Conservation (phyloP, 2,888 invertebrate genomes). For the Iphiclides podalirius region DNA sequence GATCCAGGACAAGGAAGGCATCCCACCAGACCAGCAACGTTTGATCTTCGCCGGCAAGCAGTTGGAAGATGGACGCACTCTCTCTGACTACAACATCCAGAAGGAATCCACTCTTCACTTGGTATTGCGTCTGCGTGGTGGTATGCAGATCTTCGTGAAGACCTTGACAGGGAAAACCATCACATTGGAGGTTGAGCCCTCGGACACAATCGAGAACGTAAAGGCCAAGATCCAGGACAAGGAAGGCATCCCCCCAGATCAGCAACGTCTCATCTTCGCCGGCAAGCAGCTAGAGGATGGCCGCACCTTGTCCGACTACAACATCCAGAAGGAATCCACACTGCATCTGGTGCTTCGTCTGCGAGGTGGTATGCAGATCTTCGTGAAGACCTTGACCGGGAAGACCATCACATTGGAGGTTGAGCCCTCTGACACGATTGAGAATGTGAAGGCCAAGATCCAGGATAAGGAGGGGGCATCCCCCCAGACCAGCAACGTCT, state of each 20-base stretch:
- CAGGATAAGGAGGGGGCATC: slow-evolving; percentile 20
- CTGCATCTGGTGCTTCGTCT: background rate
- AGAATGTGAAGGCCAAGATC: slow-evolving; percentile 23
- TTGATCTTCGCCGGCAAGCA: slow-evolving; percentile 22
- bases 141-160: slow-evolving; percentile 52
- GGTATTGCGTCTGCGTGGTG: slow-evolving; percentile 5
- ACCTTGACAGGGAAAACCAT: slow-evolving; percentile 49
- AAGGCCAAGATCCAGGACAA: slow-evolving; percentile 23
- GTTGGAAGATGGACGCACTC: slow-evolving; percentile 82
- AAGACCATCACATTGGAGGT: slow-evolving; percentile 46
- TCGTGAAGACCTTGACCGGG: slow-evolving; percentile 47
- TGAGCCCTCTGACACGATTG: slow-evolving; percentile 16
- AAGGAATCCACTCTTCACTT: slow-evolving; percentile 3
- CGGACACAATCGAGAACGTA: slow-evolving; percentile 20
- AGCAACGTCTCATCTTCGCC: slow-evolving; percentile 13
- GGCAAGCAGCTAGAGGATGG: slow-evolving; percentile 75
- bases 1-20: slow-evolving; percentile 19
- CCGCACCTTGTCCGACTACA: slow-evolving; percentile 81
- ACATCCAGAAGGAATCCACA: slow-evolving; percentile 69
- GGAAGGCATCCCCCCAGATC: slow-evolving; percentile 20
- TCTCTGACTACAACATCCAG: slow-evolving; percentile 3
- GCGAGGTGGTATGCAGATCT: slow-evolving; percentile 43
- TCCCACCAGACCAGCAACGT: slow-evolving; percentile 19
- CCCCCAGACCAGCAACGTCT: slow-evolving; percentile 17
- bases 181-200: slow-evolving; percentile 36